Conservation (phyloP, 2,888 invertebrate species). For the Epinotia demarniana region DNA sequence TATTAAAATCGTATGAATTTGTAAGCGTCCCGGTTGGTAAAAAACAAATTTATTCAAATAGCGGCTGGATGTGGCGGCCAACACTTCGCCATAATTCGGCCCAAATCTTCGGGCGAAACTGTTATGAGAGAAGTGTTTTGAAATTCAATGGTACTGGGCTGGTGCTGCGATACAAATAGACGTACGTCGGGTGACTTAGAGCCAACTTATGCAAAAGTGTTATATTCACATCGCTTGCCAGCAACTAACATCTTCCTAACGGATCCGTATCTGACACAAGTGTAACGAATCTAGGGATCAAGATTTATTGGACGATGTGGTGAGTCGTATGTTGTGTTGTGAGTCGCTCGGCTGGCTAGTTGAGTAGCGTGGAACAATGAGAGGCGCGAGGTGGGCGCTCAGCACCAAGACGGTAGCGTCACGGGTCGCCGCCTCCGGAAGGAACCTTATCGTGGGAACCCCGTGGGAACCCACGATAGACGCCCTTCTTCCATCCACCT, state of each 20-base stretch:
- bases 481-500: constrained; percentile 68
- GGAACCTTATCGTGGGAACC: constrained; percentile 79
- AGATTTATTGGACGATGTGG: neutral
- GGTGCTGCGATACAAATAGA: neutral
- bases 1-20: constrained; percentile 47
- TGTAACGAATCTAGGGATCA: neutral
- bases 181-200: constrained; percentile 25
- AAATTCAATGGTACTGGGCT: constrained; percentile 6
- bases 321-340: neutral
- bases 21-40: constrained; percentile 48
- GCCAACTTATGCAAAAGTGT: neutral
- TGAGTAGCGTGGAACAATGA: constrained; percentile 58
- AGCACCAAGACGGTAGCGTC: constrained; percentile 74
- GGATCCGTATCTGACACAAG: neutral
- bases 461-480: constrained; percentile 49
- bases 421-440: constrained; percentile 81
- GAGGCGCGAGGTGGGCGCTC: constrained; percentile 64
- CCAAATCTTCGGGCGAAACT: constrained; percentile 21
- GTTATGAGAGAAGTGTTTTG: neutral
- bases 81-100: constrained; percentile 33
- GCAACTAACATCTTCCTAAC: neutral
- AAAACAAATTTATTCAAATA: constrained; percentile 50
- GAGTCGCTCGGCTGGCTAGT: constrained; percentile 3
- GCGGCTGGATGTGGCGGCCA: constrained; percentile 32
- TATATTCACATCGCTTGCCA: neutral